phyloP scores from a whole-genome alignment of 2,888 invertebrate genomes.

The Ophion slaviceki region DNA sequence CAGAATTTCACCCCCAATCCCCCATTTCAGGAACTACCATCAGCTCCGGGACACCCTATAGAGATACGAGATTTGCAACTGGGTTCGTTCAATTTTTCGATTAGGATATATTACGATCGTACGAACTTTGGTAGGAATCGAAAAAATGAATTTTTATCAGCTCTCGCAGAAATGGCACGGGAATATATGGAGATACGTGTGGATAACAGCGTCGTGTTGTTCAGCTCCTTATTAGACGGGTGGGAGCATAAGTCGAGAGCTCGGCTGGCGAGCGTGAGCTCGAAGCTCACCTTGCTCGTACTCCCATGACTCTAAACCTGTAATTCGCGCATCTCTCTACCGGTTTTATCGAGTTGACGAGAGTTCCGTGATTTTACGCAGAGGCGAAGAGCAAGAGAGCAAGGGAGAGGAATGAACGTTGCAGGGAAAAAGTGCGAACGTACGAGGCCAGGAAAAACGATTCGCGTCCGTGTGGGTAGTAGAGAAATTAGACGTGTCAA shows the following conservation, averaged over 20 bases:
- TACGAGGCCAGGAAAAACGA: conserved; percentile 32
- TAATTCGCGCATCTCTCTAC: conserved; percentile 63
- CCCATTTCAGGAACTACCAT: too few species aligned
- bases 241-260: conserved; percentile 39
- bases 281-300: conserved; percentile 54
- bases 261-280: conserved; percentile 23
- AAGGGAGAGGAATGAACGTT: conserved; percentile 4
- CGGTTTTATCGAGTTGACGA: conserved; percentile 64
- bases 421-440: conserved; percentile 10
- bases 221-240: conserved; percentile 47
- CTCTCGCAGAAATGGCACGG: not conserved
- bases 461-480: conserved; percentile 31
- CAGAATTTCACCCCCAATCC: too few species aligned
- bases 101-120: not conserved
- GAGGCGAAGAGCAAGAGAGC: conserved; percentile 24
- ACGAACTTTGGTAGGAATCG: not conserved
- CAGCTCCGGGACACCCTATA: too few species aligned
- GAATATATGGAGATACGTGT: not conserved
- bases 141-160: conserved; percentile 18
- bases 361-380: conserved; percentile 61
- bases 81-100: too few species aligned
- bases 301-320: conserved; percentile 61
- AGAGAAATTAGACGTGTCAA: conserved; percentile 39
- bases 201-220: conserved; percentile 30
- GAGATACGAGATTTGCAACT: too few species aligned